Conservation (phyloP, 2,113 vertebrate genomes). For the Sigmodon hispidus region DNA sequence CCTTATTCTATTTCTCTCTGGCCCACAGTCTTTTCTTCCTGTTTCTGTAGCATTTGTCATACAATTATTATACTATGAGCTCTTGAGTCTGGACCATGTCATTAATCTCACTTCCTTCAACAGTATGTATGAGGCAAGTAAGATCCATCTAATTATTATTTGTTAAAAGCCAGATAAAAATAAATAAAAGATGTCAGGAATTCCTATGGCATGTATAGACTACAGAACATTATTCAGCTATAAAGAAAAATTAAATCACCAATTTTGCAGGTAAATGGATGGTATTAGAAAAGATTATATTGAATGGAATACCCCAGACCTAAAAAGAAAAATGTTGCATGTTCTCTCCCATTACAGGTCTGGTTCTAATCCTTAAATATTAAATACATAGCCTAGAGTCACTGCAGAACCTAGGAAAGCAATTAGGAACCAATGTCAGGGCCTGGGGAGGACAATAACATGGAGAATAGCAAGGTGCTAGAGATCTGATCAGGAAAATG, state of each 20-base stretch:
- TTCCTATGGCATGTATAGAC: not conserved
- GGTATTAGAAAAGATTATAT: not conserved
- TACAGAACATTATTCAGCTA: not conserved
- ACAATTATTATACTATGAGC: not conserved
- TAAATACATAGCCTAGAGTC: not conserved
- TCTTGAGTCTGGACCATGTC: not conserved
- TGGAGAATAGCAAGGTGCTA: not conserved
- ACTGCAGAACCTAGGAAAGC: not conserved
- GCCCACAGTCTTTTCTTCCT: not conserved
- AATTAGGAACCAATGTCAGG: not conserved
- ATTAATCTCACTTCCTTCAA: not conserved
- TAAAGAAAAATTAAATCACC: not conserved
- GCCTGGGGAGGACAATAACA: not conserved
- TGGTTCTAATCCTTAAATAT: not conserved
- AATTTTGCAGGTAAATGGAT: not conserved
- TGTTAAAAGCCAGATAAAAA: not conserved
- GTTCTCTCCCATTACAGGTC: not conserved
- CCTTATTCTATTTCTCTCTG: not conserved
- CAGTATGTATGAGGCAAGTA: not conserved
- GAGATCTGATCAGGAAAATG: not conserved
- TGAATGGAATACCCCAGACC: not conserved
- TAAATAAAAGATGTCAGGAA: not conserved
- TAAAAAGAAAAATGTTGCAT: not conserved
- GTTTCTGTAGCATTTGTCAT: not conserved
- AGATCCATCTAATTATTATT: not conserved